Base-by-base conservation (phyloP, 2,797 vertebrate species). In the Crocodylus rhombifer region DNA sequence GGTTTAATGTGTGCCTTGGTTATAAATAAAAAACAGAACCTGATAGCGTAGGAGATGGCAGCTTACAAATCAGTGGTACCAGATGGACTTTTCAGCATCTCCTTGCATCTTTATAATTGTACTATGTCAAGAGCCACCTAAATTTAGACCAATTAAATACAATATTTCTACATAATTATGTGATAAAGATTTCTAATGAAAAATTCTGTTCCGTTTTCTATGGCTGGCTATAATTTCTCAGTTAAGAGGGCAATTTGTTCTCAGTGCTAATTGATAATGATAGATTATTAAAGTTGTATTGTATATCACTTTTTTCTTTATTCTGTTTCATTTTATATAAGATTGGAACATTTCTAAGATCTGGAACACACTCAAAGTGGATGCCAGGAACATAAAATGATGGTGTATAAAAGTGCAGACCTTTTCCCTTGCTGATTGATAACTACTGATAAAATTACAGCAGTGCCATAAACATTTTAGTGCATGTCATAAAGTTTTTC, bases 231-330 rank as follows among this genome's bases (percentile, higher is more conserved):
- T 95, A 96, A 96, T 96, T 94, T 97, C 90, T 96, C 91, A 90
- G 76, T 95, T 96, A 93, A 88, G 77, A 93, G 82, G 84, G 64
- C 93, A 94, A 97, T 97, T 96, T 97, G 94, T 96, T 97, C 85
- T 92, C 81, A 90, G 25, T 91, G 81, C 63, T 97, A 95, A 97
- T 84, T 96, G 90, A 86, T 77, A 91, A 91, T 93, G 93, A 97
- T 18, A 95, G 88, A 97, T 95, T 94, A 96, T 92, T 95, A 81
- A 91, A 95, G 69, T 23, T 93, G 84, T 61, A 78, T 85, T 55
- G 36, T 30, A 7, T 91, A 75, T 36, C 78, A 77, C 36, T 89
- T 81, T 28, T 92, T 96, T 89, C 82, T 79, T 21, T 84, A 20
- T 91, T 91, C 55, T 90, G 18, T 94, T 94, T 62, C 16, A 11